Evolutionary conservation across 2,797 vertebrate species (phyloP).

Genomic region (Mormyrus proboscirostris): DNA sequence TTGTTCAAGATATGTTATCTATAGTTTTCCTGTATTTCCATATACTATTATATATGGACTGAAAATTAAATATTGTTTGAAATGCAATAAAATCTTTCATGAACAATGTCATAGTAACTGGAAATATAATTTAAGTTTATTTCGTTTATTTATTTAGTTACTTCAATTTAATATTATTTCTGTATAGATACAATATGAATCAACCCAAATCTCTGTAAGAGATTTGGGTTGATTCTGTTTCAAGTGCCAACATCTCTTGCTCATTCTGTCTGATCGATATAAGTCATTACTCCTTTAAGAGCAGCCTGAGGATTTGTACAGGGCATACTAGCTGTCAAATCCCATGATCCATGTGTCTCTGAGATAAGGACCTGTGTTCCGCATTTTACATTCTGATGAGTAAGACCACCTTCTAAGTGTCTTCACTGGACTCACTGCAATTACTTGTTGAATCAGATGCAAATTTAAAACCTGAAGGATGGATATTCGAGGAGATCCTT

Average conservation of each 20-base stretch:
- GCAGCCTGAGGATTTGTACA: slow-evolving; percentile 37
- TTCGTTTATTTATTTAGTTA: background rate
- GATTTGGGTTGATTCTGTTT: background rate
- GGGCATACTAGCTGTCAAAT: slow-evolving; percentile 47
- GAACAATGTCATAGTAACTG: background rate
- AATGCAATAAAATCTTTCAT: background rate
- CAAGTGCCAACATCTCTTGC: slow-evolving; percentile 39
- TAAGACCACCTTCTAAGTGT: background rate
- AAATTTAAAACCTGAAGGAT: slow-evolving; percentile 42
- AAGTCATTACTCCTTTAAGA: slow-evolving; percentile 36
- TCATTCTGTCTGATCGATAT: slow-evolving; percentile 51
- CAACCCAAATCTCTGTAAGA: background rate
- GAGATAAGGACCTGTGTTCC: slow-evolving; percentile 38
- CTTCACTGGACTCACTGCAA: background rate
- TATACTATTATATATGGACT: background rate
- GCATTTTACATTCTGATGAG: slow-evolving; percentile 39
- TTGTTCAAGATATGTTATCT: background rate
- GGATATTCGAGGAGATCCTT: slow-evolving; percentile 28
- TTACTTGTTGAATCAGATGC: slow-evolving; percentile 38
- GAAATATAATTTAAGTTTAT: background rate
- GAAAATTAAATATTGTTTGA: background rate
- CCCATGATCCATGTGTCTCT: slow-evolving; percentile 39
- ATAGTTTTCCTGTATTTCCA: background rate
- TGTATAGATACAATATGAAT: background rate
- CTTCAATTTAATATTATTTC: background rate